phyloP scores from a whole-genome alignment of 2,888 invertebrate genomes.

The Dichetophora obliterata region DNA sequence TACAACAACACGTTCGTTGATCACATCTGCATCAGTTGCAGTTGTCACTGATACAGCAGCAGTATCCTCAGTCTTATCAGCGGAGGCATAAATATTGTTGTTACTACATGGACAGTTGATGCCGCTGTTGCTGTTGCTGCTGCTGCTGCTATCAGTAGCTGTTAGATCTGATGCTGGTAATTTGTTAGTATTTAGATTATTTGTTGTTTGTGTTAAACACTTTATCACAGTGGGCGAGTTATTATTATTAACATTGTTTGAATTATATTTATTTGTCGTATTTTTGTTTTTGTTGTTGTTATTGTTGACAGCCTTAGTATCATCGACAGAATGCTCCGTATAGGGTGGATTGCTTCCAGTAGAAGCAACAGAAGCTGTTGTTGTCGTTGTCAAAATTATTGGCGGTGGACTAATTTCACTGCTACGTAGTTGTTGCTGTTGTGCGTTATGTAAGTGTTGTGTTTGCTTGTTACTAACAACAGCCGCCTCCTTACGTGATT shows the following conservation, averaged over 20 bases:
- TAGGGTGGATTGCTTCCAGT: constrained; percentile 58
- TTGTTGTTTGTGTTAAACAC: constrained; percentile 69
- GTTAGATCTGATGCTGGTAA: constrained; percentile 44
- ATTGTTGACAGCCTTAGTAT: constrained; percentile 65
- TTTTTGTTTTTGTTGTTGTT: constrained; percentile 50
- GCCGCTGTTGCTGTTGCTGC: not conserved
- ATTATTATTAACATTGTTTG: constrained; percentile 56
- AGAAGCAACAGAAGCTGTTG: constrained; percentile 64
- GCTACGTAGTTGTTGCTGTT: constrained; percentile 49
- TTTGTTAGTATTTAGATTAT: constrained; percentile 47
- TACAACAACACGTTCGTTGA: constrained; percentile 10
- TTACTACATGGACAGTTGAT: constrained; percentile 24
- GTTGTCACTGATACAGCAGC: not conserved
- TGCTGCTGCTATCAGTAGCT: constrained; percentile 34
- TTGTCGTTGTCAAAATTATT: constrained; percentile 55
- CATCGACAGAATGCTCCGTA: constrained; percentile 46
- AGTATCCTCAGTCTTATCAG: constrained; percentile 35
- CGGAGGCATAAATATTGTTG: constrained; percentile 1
- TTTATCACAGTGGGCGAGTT: constrained; percentile 70
- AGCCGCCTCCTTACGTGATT: constrained; percentile 63
- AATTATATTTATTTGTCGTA: constrained; percentile 63
- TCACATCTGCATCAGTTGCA: constrained; percentile 12
- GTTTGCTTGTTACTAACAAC: constrained; percentile 24
- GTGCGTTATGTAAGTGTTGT: constrained; percentile 47
- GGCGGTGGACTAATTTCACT: constrained; percentile 51